Evolutionary conservation across 1,140 invertebrate species (phyloP).

Genomic region (Neodiprion pinetum): DNA sequence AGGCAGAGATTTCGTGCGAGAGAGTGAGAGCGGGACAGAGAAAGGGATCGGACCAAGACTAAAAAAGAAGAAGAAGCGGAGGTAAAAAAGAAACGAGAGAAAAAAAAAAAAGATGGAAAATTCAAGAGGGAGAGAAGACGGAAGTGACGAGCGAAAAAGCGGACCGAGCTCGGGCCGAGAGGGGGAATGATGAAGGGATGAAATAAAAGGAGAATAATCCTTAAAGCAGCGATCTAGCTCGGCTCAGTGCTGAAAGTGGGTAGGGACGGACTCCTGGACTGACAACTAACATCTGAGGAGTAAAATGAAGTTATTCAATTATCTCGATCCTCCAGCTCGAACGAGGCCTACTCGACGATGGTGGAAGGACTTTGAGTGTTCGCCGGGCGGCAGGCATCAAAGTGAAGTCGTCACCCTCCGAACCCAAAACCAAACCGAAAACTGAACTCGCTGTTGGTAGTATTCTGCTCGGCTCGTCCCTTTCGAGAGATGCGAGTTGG

Average conservation of each 20-base stretch:
- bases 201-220: neutral
- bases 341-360: neutral
- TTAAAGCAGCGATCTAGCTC: neutral
- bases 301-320: conserved; percentile 1
- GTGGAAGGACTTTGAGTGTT: neutral
- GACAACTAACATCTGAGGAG: conserved; percentile 3
- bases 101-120: neutral
- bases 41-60: neutral
- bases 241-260: neutral
- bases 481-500: too few species aligned
- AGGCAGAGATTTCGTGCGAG: neutral
- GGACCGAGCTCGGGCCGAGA: neutral
- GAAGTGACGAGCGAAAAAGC: too few species aligned
- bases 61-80: too few species aligned
- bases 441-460: neutral
- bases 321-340: neutral
- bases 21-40: neutral
- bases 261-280: neutral
- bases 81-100: too few species aligned
- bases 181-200: neutral
- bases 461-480: too few species aligned
- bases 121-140: neutral
- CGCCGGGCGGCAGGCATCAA: neutral
- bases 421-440: neutral
- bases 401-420: neutral